Evolutionary conservation across 1,140 invertebrate genomes (phyloP), one percentile per base, ranked within the genome.

Genomic region (Bathynomus jamesi): DNA sequence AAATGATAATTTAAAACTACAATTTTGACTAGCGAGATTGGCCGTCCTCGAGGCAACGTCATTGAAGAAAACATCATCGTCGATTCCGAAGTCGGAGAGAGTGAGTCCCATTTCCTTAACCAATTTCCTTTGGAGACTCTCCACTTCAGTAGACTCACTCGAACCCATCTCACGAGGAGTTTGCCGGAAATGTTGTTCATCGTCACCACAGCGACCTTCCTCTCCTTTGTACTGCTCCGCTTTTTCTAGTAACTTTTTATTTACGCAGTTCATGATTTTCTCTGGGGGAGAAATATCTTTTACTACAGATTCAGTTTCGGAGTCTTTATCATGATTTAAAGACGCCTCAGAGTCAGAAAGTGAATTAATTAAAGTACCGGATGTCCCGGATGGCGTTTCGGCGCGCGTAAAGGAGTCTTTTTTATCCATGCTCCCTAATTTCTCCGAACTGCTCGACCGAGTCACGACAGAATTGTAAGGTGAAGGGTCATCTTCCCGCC

Each of bases 21-120:
- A 74, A 53, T 70, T 74, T 21, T 70, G 68, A 32, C 69, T 74
- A 28, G 72, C 72, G 30, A 74, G 67, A 40, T 68, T 69, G 25
- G 63, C 72, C n/a, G 72, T 74, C 61, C 72, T 70, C 8, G 70
- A 70, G 40, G 72, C 72, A 70, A 74, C 72, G 60, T 74, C 72
- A 46, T 67, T 74, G 13, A 74, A 65, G 63, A 74, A 74, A 65
- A 70, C 67, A 60, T 74, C 72, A 28, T 74, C 72, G 5, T 63
- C 70, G 17, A 70, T 29, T 24, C 68, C 72, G 30, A 74, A 67
- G 24, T 74, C 72, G 29, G 28, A 61, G n/a, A 74, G 28, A 24
- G 72, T 63, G 8, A 74, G 25, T 17, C 21, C 65, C 25, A 27
- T 46, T 62, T 28, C 46, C 28, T 67, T 40, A 24, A 46, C 40